Percentiles rank a stretch among this genome's conserved stretches.
phyloP scores from a whole-genome alignment of 1,140 invertebrate genomes.

The Oreohelix idahoensis region DNA sequence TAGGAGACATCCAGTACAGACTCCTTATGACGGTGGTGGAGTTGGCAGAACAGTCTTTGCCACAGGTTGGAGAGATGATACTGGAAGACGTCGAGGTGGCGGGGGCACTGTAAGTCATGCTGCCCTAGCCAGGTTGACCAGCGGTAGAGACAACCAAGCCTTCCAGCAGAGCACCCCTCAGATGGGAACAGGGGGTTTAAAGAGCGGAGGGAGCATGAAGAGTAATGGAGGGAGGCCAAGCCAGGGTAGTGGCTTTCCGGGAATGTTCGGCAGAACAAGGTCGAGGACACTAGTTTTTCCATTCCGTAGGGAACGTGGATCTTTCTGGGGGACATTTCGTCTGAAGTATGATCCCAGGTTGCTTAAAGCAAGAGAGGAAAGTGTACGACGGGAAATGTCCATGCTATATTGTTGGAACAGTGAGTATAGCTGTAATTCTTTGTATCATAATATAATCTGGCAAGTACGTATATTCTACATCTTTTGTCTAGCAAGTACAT shows the following conservation, averaged over 20 bases:
- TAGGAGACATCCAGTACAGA: background rate
- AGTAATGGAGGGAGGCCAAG: constrained; percentile 40
- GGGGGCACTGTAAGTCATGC: background rate
- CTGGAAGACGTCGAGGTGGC: background rate
- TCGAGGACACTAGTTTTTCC: constrained; percentile 37
- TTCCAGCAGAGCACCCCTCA: background rate
- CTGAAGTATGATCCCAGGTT: constrained; percentile 50
- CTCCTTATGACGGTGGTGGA: background rate
- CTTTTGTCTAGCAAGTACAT: too few species aligned
- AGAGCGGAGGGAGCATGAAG: background rate
- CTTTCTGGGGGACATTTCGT: constrained; percentile 42
- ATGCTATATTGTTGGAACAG: constrained; percentile 63
- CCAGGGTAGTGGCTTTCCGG: constrained; percentile 42
- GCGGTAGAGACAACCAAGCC: background rate
- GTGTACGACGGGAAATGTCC: constrained; percentile 71
- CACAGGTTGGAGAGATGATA: background rate
- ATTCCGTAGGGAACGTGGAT: constrained; percentile 42
- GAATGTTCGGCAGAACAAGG: constrained; percentile 30
- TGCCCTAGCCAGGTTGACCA: background rate
- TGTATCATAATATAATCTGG: background rate
- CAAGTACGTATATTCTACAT: too few species aligned
- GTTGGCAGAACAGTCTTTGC: constrained; percentile 1
- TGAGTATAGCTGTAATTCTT: constrained; percentile 33
- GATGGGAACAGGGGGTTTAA: background rate
- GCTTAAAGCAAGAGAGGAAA: constrained; percentile 51